Conservation (phyloP, 2,797 vertebrate genomes). For the Phataginus tricuspis region DNA sequence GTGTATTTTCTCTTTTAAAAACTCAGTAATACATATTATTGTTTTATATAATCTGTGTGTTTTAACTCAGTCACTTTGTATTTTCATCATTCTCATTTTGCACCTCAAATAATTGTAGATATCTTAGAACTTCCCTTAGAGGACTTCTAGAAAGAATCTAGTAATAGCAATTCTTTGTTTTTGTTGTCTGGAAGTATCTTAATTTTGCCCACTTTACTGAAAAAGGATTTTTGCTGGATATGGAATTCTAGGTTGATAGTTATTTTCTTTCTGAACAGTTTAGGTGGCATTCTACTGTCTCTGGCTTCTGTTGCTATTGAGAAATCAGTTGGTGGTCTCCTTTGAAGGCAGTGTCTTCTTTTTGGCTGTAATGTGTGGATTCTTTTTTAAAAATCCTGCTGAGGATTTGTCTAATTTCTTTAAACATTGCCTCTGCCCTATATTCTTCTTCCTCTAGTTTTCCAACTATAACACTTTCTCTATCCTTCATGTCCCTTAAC, state of each 20-base stretch:
- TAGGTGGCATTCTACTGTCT: not conserved
- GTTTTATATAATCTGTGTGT: constrained; percentile 30
- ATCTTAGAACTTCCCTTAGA: constrained; percentile 36
- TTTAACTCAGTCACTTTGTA: constrained; percentile 14
- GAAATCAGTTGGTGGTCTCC: constrained; percentile 19
- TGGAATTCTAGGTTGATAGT: constrained; percentile 16
- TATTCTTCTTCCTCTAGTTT: constrained; percentile 6
- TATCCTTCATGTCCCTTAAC: not conserved
- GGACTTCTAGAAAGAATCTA: not conserved
- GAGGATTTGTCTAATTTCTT: not conserved
- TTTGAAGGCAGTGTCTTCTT: not conserved
- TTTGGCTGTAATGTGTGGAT: not conserved
- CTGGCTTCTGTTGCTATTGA: constrained; percentile 11
- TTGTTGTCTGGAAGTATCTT: not conserved
- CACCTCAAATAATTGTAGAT: constrained; percentile 33
- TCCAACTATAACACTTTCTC: constrained; percentile 2
- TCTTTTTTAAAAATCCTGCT: not conserved
- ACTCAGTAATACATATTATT: not conserved
- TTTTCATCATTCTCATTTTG: constrained; percentile 14
- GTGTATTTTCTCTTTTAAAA: constrained; percentile 8
- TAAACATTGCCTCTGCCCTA: not conserved
- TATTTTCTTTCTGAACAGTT: constrained; percentile 33
- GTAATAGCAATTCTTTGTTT: not conserved
- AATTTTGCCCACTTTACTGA: constrained; percentile 16
- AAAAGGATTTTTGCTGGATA: not conserved